Conservation (phyloP, 1,140 invertebrate genomes). For the Neodiprion virginianus region DNA sequence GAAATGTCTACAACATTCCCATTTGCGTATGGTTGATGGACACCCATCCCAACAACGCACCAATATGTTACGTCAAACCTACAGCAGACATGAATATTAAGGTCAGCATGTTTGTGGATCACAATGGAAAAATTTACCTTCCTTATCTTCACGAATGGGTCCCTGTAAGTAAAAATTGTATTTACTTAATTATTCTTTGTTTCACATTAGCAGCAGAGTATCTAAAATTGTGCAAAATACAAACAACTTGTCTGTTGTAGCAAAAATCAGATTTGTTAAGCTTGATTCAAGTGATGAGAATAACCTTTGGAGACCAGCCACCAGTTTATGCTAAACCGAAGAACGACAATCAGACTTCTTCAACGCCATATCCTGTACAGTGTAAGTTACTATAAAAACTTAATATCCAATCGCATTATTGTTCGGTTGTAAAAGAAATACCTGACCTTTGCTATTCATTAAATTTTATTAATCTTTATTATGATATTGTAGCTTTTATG, state of each 20-base stretch:
- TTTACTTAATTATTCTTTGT: constrained; percentile 11
- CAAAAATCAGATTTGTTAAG: constrained; percentile 83
- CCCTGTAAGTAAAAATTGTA: constrained; percentile 67
- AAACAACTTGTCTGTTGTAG: constrained; percentile 55
- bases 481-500: constrained; percentile 64
- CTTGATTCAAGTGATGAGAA: constrained; percentile 90
- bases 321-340: constrained; percentile 87
- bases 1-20: constrained; percentile 93
- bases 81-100: constrained; percentile 96
- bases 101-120: constrained; percentile 92
- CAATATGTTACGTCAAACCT: constrained; percentile 97
- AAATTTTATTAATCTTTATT: background rate
- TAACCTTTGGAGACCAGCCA: constrained; percentile 93
- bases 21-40: constrained; percentile 96
- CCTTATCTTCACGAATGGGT: constrained; percentile 97
- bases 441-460: background rate
- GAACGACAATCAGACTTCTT: constrained; percentile 50
- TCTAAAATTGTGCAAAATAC: constrained; percentile 7
- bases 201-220: constrained; percentile 11
- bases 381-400: constrained; percentile 45
- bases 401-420: constrained; percentile 12
- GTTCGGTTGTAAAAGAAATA: background rate
- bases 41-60: constrained; percentile 95
- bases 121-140: constrained; percentile 95
- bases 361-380: constrained; percentile 70